These are phyloP conservation scores for Nixonia krombeini DNA, from an alignment of 1,140 invertebrate species.

Conservation along the genomic window DNA sequence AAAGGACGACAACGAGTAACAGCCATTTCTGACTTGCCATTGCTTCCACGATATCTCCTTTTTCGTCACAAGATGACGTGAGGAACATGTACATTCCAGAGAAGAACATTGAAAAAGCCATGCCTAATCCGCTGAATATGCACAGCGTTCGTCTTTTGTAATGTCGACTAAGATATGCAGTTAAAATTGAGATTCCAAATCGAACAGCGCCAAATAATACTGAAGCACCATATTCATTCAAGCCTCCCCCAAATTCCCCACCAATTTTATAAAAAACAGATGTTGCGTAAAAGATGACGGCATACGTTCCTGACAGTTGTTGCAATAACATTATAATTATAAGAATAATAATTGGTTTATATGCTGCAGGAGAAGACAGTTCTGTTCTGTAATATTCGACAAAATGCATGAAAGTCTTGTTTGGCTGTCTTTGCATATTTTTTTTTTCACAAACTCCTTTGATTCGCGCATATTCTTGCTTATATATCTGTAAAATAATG, in stretches of 20 bases:
- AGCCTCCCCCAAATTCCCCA: slow-evolving; percentile 61
- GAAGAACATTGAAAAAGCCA: slow-evolving; percentile 72
- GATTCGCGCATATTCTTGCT: slow-evolving; percentile 59
- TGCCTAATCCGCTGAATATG: slow-evolving; percentile 72
- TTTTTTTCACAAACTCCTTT: slow-evolving; percentile 38
- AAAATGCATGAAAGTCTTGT: slow-evolving; percentile 2
- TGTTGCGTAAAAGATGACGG: slow-evolving; percentile 80
- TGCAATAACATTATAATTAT: slow-evolving; percentile 73
- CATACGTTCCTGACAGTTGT: slow-evolving; percentile 75
- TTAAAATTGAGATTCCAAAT: slow-evolving; percentile 71
- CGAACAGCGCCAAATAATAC: slow-evolving; percentile 71
- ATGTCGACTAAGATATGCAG: slow-evolving; percentile 70
- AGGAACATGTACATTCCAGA: slow-evolving; percentile 70
- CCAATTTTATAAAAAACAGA: slow-evolving; percentile 72
- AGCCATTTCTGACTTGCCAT: slow-evolving; percentile 62
- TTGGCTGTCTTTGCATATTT: background rate
- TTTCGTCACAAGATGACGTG: slow-evolving; percentile 41
- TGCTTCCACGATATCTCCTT: slow-evolving; percentile 21
- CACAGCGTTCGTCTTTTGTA: slow-evolving; percentile 71
- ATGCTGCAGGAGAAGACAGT: slow-evolving; percentile 59
- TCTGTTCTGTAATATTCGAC: slow-evolving; percentile 29
- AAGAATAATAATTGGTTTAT: slow-evolving; percentile 72
- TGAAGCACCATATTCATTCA: slow-evolving; percentile 69
- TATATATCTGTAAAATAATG: slow-evolving; percentile 58
- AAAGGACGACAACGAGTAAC: slow-evolving; percentile 67